phyloP scores from a whole-genome alignment of 1,140 invertebrate species.

The Gryllus bimaculatus region DNA sequence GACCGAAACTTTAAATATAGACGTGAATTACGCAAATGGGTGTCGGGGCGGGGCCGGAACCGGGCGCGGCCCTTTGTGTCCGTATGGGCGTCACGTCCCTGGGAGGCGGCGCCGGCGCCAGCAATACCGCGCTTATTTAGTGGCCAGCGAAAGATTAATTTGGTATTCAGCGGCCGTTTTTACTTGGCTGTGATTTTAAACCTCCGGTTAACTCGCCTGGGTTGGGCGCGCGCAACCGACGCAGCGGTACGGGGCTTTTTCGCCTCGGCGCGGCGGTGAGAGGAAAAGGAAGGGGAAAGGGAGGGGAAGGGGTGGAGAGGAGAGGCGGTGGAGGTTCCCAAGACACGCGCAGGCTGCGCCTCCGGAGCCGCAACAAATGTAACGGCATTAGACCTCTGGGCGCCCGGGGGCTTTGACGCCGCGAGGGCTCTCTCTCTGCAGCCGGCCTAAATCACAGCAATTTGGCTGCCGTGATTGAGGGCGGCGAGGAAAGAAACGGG shows the following conservation, averaged over 20 bases:
- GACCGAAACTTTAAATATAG: conserved; percentile 1
- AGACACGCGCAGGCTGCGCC: no score
- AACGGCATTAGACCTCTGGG: background rate
- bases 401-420: background rate
- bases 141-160: background rate
- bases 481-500: background rate
- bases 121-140: background rate
- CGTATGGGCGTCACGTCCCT: background rate
- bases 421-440: background rate
- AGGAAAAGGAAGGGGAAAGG: background rate
- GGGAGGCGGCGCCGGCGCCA: background rate
- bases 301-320: no score
- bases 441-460: background rate
- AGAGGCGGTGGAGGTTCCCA: no score
- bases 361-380: background rate
- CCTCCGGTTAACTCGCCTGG: background rate
- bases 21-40: background rate
- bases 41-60: background rate
- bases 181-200: background rate
- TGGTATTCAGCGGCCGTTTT: background rate
- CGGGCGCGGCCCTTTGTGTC: background rate
- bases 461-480: background rate
- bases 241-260: no score
- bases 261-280: background rate
- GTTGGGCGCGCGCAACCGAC: no score